Conservation (phyloP, 35 echinoderm and acorn worm genomes). For the Heliocidaris erythrogramma region DNA sequence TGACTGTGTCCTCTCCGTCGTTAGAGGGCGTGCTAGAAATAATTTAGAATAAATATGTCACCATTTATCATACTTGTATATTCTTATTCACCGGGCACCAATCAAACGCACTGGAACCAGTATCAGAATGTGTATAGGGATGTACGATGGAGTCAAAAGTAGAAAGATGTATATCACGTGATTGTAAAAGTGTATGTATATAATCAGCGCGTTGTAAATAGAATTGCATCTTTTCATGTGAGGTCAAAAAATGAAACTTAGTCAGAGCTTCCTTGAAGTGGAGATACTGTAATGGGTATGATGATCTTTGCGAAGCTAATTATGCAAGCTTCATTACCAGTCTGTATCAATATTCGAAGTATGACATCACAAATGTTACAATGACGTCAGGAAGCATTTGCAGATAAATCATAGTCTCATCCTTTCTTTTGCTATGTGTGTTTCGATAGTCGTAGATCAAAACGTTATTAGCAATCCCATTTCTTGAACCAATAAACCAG, state of each 20-base stretch:
- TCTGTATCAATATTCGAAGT: neutral
- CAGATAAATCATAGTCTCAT: neutral
- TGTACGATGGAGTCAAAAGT: neutral
- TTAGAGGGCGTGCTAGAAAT: neutral
- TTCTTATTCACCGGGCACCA: neutral
- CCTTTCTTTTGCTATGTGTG: neutral
- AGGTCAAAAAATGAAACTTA: neutral
- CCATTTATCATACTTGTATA: neutral
- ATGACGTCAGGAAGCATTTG: conserved; percentile 11
- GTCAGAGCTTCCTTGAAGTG: neutral
- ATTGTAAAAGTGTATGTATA: neutral
- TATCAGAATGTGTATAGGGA: neutral
- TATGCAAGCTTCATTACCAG: neutral
- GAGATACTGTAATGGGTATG: neutral
- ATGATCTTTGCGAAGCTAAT: neutral
- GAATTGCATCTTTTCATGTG: neutral
- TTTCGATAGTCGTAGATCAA: neutral
- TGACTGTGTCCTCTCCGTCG: conserved; percentile 45
- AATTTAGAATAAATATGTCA: neutral
- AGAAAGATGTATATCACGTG: neutral
- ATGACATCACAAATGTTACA: conserved; percentile 12
- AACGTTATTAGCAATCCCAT: neutral
- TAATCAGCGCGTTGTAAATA: neutral
- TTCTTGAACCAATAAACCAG: too few relatives aligned
- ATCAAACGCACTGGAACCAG: neutral